Conservation (phyloP, 2,888 invertebrate species). For the Hirtodrosophila histrioides region DNA sequence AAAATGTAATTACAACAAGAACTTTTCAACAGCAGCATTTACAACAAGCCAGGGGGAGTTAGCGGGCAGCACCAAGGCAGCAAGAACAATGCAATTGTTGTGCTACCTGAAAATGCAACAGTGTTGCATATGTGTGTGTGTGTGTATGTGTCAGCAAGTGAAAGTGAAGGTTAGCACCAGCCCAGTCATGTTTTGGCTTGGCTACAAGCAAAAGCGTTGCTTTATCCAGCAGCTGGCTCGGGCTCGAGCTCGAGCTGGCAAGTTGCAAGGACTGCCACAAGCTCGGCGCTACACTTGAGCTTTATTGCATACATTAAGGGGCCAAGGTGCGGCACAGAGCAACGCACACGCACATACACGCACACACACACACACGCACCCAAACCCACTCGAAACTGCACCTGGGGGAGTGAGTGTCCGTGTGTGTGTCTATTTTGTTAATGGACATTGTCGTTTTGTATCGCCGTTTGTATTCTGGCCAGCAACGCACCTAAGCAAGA, state of each 20-base stretch:
- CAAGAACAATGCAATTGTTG: constrained; percentile 50
- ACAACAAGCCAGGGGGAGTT: background rate
- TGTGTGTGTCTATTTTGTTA: constrained; percentile 63
- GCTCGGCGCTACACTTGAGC: constrained; percentile 72
- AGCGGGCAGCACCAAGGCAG: constrained; percentile 12
- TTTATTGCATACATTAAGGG: constrained; percentile 79
- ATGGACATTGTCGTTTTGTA: constrained; percentile 68
- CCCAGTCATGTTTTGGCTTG: constrained; percentile 26
- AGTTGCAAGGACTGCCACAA: constrained; percentile 28
- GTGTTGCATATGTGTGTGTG: constrained; percentile 42
- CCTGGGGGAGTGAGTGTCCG: constrained; percentile 34
- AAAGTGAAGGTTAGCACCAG: constrained; percentile 72
- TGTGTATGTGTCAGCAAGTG: constrained; percentile 45
- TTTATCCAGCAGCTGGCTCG: constrained; percentile 12
- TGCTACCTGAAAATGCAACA: constrained; percentile 64
- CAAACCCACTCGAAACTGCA: constrained; percentile 33
- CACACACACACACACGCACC: constrained; percentile 15
- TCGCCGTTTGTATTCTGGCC: constrained; percentile 22
- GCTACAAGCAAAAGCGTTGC: constrained; percentile 37
- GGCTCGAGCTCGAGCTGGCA: constrained; percentile 3
- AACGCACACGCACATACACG: constrained; percentile 39
- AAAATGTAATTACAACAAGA: constrained; percentile 78
- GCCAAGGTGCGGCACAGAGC: constrained; percentile 72
- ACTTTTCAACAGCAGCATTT: constrained; percentile 50
- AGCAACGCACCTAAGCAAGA: background rate